These are phyloP conservation scores for Schizopygopsis malacanthus DNA, from an alignment of 2,797 vertebrate species.

Conservation along the genomic window DNA sequence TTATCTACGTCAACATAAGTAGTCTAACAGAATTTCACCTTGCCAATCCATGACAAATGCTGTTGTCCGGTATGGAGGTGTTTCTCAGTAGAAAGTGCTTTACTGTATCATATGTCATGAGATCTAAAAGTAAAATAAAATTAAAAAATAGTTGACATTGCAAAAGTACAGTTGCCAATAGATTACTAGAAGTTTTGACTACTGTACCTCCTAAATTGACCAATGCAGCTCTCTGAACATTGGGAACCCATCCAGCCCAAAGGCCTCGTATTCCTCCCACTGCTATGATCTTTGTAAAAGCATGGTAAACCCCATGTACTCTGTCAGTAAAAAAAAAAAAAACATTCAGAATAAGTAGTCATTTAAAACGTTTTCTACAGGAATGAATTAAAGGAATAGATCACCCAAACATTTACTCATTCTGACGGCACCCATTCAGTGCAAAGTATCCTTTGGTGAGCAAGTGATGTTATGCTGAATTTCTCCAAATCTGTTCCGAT, in stretches of 20 bases:
- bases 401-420: background rate
- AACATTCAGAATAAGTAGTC: background rate
- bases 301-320: slow-evolving; percentile 81
- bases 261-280: slow-evolving; percentile 84
- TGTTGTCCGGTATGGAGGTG: slow-evolving; percentile 79
- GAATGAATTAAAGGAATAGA: background rate
- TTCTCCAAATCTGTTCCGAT: background rate
- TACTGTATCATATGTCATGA: slow-evolving; percentile 85
- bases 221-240: slow-evolving; percentile 85
- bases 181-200: background rate
- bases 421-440: background rate
- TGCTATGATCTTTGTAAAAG: slow-evolving; percentile 82
- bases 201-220: slow-evolving; percentile 86
- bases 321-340: slow-evolving; percentile 58
- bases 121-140: slow-evolving; percentile 71
- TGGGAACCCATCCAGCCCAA: slow-evolving; percentile 88
- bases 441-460: background rate
- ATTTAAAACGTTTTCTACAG: background rate
- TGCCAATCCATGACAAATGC: slow-evolving; percentile 80
- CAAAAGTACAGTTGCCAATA: background rate
- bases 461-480: background rate
- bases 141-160: background rate
- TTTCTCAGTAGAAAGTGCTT: slow-evolving; percentile 84
- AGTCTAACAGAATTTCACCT: slow-evolving; percentile 54
- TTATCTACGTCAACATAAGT: background rate